Evolutionary conservation across 2,797 vertebrate genomes (phyloP).

Genomic region (Scolopax rusticola): DNA sequence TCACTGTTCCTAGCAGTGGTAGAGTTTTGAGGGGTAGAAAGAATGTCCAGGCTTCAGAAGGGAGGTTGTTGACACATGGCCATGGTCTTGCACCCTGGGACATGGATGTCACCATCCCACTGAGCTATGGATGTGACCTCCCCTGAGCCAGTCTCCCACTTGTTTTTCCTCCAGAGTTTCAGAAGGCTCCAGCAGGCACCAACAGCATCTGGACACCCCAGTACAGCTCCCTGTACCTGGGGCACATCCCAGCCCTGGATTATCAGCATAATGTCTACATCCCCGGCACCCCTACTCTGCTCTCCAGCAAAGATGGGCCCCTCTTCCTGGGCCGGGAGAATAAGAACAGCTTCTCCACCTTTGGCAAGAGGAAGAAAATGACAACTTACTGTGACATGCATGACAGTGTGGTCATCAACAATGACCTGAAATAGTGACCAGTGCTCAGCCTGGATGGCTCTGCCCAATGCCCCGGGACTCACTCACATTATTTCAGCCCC

Average conservation of each 20-base stretch:
- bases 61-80: neutral
- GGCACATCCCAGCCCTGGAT: conserved; percentile 84
- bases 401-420: conserved; percentile 89
- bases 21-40: neutral
- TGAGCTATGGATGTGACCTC: neutral
- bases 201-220: conserved; percentile 87
- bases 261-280: conserved; percentile 96
- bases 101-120: neutral
- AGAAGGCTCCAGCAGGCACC: conserved; percentile 82
- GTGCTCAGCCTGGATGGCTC: neutral
- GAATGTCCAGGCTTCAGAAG: neutral
- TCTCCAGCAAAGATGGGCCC: conserved; percentile 81
- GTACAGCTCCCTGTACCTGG: conserved; percentile 83
- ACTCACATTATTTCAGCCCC: neutral
- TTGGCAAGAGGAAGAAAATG: conserved; percentile 91
- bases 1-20: neutral
- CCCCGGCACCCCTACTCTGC: conserved; percentile 88
- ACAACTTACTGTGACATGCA: conserved; percentile 85
- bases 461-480: neutral
- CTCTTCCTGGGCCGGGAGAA: conserved; percentile 85
- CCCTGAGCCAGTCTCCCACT: neutral
- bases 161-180: conserved; percentile 81
- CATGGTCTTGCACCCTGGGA: neutral
- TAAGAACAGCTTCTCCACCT: conserved; percentile 93
- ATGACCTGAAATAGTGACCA: conserved; percentile 80